Evolutionary conservation across 1,140 invertebrate genomes (phyloP), one percentile per base, ranked within the genome.

Genomic region (Drosophila equinoxialis): DNA sequence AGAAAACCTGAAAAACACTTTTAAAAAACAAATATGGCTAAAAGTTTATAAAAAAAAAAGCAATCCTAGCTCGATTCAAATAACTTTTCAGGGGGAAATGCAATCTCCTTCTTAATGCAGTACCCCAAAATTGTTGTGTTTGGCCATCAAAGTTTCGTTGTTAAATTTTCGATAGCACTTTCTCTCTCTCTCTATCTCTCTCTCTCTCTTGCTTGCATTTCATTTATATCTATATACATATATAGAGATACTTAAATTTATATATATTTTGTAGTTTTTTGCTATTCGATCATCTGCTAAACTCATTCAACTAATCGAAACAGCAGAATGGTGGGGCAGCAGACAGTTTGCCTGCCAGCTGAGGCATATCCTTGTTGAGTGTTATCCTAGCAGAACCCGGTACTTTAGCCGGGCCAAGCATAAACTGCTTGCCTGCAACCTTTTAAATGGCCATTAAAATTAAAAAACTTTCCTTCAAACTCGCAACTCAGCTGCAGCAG

Each of bases 371-470:
- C 45, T 51, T 10, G 45, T 8, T 51, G 45, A 51, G 45, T 51
- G 45, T 51, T 51, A 51, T 51, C 45, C 45, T 51, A 48, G 65
- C 37, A 42, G 20, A 39, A 13, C 10, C 10, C 45, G 57, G 37
- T 65, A 74, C 73, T 71, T 74, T 51, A 70, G 57, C 39, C 64
- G 48, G 64, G 45, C 67, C 57, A 51, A 57, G 54, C 65, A 71
- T 68, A 51, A 51, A 51, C 45, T 51, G 45, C 45, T 79, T 72
- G 65, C 81, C 64, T 35, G 69, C 74, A 75, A 79, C 76, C 80
- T 74, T 75, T 82, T 74, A 77, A 77, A 85, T 85, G 74, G 67
- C 74, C 74, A 86, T 86, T 85, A 77, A 85, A 81, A 85, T 84
- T 84, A 81, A 77, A 78, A 86, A 85, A 85, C 65, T 85, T 85